Percentiles rank a stretch among this genome's conserved stretches.
Conservation (phyloP, 2,797 vertebrate genomes). For the Enteromius thamalakanensis region DNA sequence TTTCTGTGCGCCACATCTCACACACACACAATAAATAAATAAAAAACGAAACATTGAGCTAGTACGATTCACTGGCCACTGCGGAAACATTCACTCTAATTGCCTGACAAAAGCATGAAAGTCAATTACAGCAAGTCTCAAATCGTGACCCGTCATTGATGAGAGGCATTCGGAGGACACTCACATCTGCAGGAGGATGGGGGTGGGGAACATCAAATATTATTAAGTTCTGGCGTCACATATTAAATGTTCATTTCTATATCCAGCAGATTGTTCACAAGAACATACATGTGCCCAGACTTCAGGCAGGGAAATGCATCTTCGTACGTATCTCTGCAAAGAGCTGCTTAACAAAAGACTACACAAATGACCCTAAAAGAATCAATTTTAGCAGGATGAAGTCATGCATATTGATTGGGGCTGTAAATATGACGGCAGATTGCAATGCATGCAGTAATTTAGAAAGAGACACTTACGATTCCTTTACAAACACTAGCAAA, state of each 20-base stretch:
- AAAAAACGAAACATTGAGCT: background rate
- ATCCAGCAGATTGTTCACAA: background rate
- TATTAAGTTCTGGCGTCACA: background rate
- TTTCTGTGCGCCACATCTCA: background rate
- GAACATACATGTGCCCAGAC: background rate
- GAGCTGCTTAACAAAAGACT: background rate
- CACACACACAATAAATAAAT: background rate
- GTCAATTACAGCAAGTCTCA: constrained; percentile 31
- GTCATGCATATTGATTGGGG: background rate
- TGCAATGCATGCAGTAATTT: constrained; percentile 1
- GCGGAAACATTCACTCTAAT: constrained; percentile 39
- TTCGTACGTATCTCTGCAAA: background rate
- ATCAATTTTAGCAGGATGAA: background rate
- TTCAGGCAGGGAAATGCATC: background rate
- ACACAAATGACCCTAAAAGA: constrained; percentile 10
- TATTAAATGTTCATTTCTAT: constrained; percentile 4
- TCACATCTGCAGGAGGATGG: background rate
- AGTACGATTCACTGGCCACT: constrained; percentile 16
- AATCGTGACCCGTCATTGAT: constrained; percentile 19
- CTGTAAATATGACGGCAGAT: constrained; percentile 10
- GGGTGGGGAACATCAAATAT: constrained; percentile 20
- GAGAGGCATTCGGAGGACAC: background rate
- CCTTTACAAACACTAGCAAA: constrained; percentile 13
- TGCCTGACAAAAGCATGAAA: constrained; percentile 39
- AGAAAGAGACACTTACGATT: background rate